These are phyloP conservation scores for Cancer borealis DNA, from an alignment of 2,888 invertebrate species.

Conservation along the genomic window DNA sequence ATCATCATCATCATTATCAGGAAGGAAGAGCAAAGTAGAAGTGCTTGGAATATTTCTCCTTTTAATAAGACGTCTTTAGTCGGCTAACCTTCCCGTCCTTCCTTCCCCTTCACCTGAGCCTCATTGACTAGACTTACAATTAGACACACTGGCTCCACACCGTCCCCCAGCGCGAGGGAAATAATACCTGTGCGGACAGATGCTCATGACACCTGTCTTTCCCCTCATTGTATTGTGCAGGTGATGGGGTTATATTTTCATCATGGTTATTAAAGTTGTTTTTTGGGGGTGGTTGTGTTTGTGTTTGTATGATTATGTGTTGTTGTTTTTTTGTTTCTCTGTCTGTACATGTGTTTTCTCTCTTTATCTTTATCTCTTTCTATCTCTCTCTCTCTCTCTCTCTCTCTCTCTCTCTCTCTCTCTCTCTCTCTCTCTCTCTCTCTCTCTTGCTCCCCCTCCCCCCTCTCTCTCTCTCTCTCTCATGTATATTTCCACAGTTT, in stretches of 20 bases:
- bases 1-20: too few species aligned
- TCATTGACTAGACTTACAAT: neutral
- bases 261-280: neutral
- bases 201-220: neutral
- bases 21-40: neutral
- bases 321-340: neutral
- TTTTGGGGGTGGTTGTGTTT: neutral
- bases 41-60: neutral
- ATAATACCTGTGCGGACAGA: neutral
- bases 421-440: neutral
- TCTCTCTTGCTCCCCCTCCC: neutral
- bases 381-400: neutral
- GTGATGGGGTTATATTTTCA: neutral
- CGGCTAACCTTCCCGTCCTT: neutral
- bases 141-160: too few species aligned
- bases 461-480: conserved; percentile 1
- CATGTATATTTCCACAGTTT: neutral
- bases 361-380: neutral
- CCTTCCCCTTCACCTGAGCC: neutral
- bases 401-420: neutral
- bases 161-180: neutral
- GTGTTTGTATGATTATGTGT: neutral
- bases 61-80: neutral
- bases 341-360: neutral
- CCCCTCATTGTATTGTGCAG: neutral